Evolutionary conservation across 2,113 vertebrate genomes (phyloP).

Genomic region (Archilochus colubris): DNA sequence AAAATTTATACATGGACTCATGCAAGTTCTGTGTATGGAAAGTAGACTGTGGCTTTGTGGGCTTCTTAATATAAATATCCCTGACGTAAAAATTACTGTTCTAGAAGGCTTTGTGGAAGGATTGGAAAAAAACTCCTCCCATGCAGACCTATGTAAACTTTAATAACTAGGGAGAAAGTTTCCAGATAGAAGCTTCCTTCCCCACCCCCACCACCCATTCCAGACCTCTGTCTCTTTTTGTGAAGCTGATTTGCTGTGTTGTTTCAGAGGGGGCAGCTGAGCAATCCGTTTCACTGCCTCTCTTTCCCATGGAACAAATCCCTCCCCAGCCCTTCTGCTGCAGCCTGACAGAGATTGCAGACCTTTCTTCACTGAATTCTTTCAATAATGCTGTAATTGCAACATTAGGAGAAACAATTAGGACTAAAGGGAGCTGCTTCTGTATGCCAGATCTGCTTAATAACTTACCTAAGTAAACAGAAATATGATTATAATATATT

Average conservation of each 20-base stretch:
- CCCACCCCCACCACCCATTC: not conserved
- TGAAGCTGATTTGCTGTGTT: not conserved
- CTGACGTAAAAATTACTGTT: conserved; percentile 61
- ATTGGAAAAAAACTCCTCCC: conserved; percentile 22
- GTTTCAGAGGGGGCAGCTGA: conserved; percentile 45
- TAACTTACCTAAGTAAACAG: conserved; percentile 80
- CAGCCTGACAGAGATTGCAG: conserved; percentile 16
- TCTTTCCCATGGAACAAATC: conserved; percentile 54
- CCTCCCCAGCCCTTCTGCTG: conserved; percentile 27
- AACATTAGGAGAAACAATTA: conserved; percentile 74
- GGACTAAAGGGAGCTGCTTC: conserved; percentile 42
- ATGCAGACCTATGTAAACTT: conserved; percentile 22
- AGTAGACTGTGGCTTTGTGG: conserved; percentile 46
- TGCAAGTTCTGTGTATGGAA: conserved; percentile 20
- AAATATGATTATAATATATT: conserved; percentile 77
- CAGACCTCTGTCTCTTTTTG: not conserved
- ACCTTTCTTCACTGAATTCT: conserved; percentile 49
- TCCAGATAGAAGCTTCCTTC: not conserved
- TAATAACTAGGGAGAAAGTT: conserved; percentile 16
- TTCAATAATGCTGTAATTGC: conserved; percentile 70
- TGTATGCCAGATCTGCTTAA: conserved; percentile 67
- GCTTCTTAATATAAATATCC: conserved; percentile 51
- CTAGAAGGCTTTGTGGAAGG: conserved; percentile 31
- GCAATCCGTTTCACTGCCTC: conserved; percentile 44
- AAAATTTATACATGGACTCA: conserved; percentile 5